Evolutionary conservation across 2,888 invertebrate species (phyloP).

Genomic region (Ectropis crepuscularia): DNA sequence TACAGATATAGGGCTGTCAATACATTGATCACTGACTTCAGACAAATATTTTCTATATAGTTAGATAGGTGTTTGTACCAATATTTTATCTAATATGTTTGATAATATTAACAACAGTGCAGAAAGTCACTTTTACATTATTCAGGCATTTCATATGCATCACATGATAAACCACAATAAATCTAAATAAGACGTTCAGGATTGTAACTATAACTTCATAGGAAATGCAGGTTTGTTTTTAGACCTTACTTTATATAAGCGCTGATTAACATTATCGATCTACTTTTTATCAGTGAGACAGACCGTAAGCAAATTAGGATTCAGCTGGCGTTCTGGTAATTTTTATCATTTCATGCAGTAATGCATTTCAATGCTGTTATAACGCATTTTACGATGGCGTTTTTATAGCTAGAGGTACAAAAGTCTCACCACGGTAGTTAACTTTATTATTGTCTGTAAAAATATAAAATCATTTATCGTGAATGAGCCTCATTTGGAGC

Average conservation of each 20-base stretch:
- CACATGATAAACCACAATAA: no score
- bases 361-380: conserved; percentile 42
- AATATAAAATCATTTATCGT: conserved; percentile 46
- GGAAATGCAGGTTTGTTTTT: no score
- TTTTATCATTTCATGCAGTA: conserved; percentile 39
- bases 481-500: conserved; percentile 38
- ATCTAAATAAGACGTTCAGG: no score
- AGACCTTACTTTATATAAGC: not conserved
- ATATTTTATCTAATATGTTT: no score
- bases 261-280: not conserved
- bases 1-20: not conserved
- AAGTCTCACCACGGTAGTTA: conserved; percentile 46
- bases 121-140: no score
- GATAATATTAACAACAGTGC: no score
- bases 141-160: no score
- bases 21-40: no score
- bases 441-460: conserved; percentile 51
- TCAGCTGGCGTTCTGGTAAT: conserved; percentile 15
- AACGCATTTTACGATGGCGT: conserved; percentile 42
- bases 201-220: no score
- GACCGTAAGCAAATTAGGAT: conserved; percentile 15
- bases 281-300: conserved; percentile 1
- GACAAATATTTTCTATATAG: no score
- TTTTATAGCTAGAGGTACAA: conserved; percentile 45
- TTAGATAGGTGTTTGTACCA: no score